Conservation (phyloP, 2,888 invertebrate genomes). For the Drosophila hamatofila region DNA sequence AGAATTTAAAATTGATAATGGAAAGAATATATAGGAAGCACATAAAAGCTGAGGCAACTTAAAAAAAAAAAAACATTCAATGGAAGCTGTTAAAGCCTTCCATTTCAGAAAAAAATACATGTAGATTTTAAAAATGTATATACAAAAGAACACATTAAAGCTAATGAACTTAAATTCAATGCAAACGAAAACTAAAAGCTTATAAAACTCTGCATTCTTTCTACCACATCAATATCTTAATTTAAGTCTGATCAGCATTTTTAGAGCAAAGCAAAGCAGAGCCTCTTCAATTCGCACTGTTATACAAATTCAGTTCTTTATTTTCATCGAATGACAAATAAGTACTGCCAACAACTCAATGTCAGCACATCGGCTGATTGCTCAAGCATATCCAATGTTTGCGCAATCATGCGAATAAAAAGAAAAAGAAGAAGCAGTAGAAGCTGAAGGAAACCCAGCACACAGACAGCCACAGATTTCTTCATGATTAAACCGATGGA, state of each 20-base stretch:
- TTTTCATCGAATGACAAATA: constrained; percentile 27
- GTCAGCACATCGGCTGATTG: constrained; percentile 46
- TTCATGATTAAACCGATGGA: constrained; percentile 50
- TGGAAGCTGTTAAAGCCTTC: no score
- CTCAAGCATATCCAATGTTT: constrained; percentile 43
- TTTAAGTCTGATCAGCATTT: background rate
- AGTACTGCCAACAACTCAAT: constrained; percentile 46
- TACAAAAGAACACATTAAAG: no score
- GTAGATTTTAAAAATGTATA: no score
- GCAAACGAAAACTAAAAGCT: no score
- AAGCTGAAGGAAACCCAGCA: background rate
- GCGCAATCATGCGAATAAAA: constrained; percentile 46
- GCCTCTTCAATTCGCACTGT: background rate
- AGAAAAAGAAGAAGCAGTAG: background rate
- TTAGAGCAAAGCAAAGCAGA: background rate
- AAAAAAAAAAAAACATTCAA: no score
- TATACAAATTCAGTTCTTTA: constrained; percentile 1
- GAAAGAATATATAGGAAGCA: no score
- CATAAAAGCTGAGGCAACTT: no score
- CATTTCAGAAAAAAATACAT: no score
- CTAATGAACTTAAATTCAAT: no score
- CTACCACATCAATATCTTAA: background rate
- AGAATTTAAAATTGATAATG: no score
- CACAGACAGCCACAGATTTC: constrained; percentile 47
- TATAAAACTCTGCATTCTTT: no score